These are phyloP conservation scores for Phenganax subtilis DNA, from an alignment of 92 coral and sea anemone genomes.

Conservation along the genomic window DNA sequence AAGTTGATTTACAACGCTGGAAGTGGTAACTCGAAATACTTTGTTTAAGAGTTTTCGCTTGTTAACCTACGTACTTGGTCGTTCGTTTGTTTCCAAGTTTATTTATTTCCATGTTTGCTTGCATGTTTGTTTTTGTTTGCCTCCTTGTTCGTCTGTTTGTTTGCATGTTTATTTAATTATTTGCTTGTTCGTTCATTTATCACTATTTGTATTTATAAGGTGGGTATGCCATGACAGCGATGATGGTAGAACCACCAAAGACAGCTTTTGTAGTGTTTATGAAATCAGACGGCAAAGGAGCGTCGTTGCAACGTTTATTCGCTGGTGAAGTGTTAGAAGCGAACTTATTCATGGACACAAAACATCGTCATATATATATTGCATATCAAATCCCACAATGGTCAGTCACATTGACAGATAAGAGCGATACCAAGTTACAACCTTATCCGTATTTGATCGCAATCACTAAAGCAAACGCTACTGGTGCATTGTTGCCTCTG, in stretches of 20 bases:
- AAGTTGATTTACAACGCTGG: constrained; percentile 62
- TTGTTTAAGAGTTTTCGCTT: neutral
- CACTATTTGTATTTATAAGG: constrained; percentile 43
- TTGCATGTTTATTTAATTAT: neutral
- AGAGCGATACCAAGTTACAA: constrained; percentile 17
- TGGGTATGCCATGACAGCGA: constrained; percentile 68
- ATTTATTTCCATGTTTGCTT: no score
- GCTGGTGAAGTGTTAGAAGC: constrained; percentile 64
- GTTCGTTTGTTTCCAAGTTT: no score
- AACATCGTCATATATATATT: constrained; percentile 64
- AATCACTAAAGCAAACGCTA: constrained; percentile 66
- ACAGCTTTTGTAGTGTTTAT: constrained; percentile 57
- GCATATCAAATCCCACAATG: constrained; percentile 61
- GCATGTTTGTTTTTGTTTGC: no score
- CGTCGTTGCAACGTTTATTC: constrained; percentile 43
- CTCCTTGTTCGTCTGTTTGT: neutral
- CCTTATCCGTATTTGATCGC: constrained; percentile 49
- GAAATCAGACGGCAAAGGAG: constrained; percentile 38
- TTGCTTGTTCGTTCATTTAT: neutral
- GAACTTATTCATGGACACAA: constrained; percentile 74
- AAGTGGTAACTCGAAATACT: constrained; percentile 54
- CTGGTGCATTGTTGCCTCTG: constrained; percentile 63
- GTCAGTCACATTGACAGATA: constrained; percentile 43
- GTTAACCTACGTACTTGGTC: neutral
- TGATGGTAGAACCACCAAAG: constrained; percentile 39